These are phyloP conservation scores for Manis javanica DNA, from an alignment of 2,797 vertebrate genomes.

Conservation along the genomic window DNA sequence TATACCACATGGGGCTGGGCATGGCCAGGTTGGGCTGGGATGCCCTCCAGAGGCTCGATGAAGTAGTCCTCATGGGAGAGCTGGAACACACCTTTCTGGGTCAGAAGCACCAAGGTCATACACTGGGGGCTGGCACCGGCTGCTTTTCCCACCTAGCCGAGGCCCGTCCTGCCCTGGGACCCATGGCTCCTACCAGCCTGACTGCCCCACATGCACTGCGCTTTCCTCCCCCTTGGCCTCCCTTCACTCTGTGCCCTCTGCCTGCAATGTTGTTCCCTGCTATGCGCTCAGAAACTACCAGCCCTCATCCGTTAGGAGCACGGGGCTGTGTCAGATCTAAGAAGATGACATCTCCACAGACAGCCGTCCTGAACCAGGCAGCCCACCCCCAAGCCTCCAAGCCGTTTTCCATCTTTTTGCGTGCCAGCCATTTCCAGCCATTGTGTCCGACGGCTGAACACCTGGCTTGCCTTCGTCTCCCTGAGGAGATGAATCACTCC, in stretches of 20 bases:
- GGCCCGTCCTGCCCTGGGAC: not conserved
- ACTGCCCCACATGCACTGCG: fast-evolving
- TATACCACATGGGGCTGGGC: constrained; percentile 94
- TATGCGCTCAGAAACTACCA: not conserved
- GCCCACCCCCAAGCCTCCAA: not conserved
- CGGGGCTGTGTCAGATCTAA: not conserved
- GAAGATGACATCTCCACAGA: not conserved
- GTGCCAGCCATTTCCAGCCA: not conserved
- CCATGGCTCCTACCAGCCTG: not conserved
- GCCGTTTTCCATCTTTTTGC: not conserved
- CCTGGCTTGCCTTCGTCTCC: not conserved
- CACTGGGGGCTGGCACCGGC: not conserved
- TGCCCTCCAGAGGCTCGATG: constrained; percentile 91
- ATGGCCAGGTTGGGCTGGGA: constrained; percentile 51
- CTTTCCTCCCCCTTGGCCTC: not conserved
- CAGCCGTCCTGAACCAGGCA: fast-evolving
- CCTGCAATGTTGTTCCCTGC: not conserved
- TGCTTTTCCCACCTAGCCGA: not conserved
- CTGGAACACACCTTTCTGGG: constrained; percentile 94
- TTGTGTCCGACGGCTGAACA: not conserved
- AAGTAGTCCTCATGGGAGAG: constrained; percentile 94
- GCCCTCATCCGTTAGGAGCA: not conserved
- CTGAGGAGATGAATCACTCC: not conserved
- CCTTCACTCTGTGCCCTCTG: not conserved
- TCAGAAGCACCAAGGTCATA: constrained; percentile 3